Percentiles rank a stretch among this genome's conserved stretches.
Evolutionary conservation across 2,797 vertebrate species (phyloP).

Genomic region (Darevskia mixta): DNA sequence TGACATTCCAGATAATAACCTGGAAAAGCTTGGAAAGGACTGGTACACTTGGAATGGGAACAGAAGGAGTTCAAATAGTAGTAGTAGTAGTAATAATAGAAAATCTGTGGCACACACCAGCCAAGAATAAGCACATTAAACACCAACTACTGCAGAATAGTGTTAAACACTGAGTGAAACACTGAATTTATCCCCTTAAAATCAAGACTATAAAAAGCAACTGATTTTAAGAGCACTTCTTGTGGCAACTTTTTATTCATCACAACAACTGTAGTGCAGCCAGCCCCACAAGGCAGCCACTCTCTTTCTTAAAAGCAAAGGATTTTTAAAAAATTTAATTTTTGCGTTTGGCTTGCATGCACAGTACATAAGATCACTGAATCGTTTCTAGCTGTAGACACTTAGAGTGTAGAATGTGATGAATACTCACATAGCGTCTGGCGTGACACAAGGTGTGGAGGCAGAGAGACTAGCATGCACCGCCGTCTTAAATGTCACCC

Average conservation of each 20-base stretch:
- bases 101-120: not conserved
- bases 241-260: not conserved
- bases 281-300: not conserved
- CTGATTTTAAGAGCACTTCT: not conserved
- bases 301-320: not conserved
- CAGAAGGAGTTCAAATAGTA: not conserved
- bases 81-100: not conserved
- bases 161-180: not conserved
- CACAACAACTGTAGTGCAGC: not conserved
- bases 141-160: not conserved
- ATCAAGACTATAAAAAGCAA: not conserved
- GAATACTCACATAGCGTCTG: not conserved
- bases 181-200: not conserved
- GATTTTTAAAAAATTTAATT: too few species aligned
- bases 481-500: not conserved
- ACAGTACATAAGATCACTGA: not conserved
- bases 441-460: not conserved
- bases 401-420: not conserved
- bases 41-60: not conserved
- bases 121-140: not conserved
- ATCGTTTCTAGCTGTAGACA: not conserved
- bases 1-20: not conserved
- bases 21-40: not conserved
- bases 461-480: not conserved
- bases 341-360: not conserved